These are phyloP conservation scores for Hystrix cristata DNA, from an alignment of 2,113 vertebrate species.

Conservation along the genomic window DNA sequence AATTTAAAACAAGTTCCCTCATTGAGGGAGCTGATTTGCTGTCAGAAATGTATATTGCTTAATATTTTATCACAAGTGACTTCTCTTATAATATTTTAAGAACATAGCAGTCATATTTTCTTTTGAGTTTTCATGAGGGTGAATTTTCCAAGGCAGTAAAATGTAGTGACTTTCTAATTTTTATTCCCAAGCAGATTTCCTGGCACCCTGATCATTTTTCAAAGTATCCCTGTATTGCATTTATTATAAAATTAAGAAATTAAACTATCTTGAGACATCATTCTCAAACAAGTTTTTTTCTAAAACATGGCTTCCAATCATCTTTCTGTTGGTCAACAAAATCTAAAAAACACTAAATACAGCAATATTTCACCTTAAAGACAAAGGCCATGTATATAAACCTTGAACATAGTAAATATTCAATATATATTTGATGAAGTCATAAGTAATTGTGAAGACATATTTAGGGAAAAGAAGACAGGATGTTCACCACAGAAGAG, in stretches of 20 bases:
- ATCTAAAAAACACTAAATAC: neutral
- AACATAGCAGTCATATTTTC: neutral
- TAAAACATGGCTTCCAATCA: neutral
- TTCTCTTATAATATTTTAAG: constrained; percentile 52
- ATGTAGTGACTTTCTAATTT: constrained; percentile 19
- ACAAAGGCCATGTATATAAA: neutral
- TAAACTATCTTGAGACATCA: neutral
- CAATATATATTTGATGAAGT: neutral
- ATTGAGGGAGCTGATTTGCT: neutral
- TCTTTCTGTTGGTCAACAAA: neutral
- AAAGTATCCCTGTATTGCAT: constrained; percentile 27
- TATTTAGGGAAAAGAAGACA: neutral
- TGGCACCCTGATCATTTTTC: constrained; percentile 19
- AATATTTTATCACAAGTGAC: neutral
- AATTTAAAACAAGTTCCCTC: constrained; percentile 15
- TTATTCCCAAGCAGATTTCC: constrained; percentile 32
- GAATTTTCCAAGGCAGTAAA: neutral
- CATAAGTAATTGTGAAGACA: neutral
- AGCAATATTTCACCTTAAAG: constrained; percentile 27
- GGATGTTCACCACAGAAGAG: neutral
- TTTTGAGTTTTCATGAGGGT: constrained; percentile 16
- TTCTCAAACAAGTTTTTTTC: constrained; percentile 2
- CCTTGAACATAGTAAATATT: neutral
- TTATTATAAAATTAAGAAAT: constrained; percentile 50
- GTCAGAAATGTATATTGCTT: constrained; percentile 11